phyloP scores from a whole-genome alignment of 1,140 invertebrate species.

The Ridgeia piscesae region DNA sequence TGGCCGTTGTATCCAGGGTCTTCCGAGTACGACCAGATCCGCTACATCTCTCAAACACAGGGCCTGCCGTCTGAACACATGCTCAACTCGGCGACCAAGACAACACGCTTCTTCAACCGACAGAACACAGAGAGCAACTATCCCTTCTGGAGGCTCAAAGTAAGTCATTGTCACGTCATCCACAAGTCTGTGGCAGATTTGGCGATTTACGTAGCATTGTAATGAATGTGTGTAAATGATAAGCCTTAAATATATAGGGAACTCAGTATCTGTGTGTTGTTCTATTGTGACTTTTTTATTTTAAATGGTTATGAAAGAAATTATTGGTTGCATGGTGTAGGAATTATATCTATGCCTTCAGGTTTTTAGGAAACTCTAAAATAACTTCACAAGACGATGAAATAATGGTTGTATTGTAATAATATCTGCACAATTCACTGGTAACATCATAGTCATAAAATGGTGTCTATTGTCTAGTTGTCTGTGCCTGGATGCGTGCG shows the following conservation, averaged over 20 bases:
- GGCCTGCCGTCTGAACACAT: slow-evolving; percentile 96
- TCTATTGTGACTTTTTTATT: too few species aligned
- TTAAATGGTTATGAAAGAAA: too few species aligned
- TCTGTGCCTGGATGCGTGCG: too few species aligned
- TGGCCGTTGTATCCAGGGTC: slow-evolving; percentile 99
- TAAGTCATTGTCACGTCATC: slow-evolving; percentile 36
- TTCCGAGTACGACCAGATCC: slow-evolving; percentile 98
- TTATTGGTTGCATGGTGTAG: too few species aligned
- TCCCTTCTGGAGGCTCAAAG: slow-evolving; percentile 95
- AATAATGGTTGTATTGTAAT: not conserved
- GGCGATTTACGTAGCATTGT: not conserved
- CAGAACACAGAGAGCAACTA: slow-evolving; percentile 94
- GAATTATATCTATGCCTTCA: too few species aligned
- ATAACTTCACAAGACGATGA: too few species aligned
- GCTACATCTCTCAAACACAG: slow-evolving; percentile 88
- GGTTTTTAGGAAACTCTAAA: too few species aligned
- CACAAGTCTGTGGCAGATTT: not conserved
- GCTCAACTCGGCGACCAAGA: slow-evolving; percentile 98
- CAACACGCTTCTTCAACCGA: slow-evolving; percentile 94
- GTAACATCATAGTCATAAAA: too few species aligned
- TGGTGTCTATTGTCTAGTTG: too few species aligned
- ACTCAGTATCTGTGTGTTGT: too few species aligned
- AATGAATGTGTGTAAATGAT: not conserved
- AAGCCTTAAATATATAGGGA: too few species aligned
- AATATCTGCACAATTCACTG: not conserved